phyloP scores from a whole-genome alignment of 1,140 invertebrate species.

The Zaprionus africanus region DNA sequence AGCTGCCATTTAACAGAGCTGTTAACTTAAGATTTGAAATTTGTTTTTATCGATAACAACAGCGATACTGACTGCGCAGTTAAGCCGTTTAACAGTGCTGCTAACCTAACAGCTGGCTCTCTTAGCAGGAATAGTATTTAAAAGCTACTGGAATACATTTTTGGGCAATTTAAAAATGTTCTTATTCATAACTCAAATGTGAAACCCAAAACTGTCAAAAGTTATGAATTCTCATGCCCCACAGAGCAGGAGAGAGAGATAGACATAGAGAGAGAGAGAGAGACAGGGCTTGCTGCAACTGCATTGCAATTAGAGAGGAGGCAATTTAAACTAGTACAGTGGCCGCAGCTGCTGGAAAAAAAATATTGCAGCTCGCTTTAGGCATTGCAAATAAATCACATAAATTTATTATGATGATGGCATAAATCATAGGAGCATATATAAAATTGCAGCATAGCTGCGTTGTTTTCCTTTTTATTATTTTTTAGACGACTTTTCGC shows the following conservation, averaged over 20 bases:
- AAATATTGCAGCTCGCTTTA: constrained; percentile 45
- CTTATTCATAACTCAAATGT: constrained; percentile 35
- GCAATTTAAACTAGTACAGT: constrained; percentile 43
- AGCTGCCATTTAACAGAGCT: not conserved
- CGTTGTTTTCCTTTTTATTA: constrained; percentile 19
- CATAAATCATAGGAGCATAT: constrained; percentile 77
- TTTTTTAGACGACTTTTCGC: constrained; percentile 28
- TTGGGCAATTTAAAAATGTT: not conserved
- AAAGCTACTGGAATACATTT: not conserved
- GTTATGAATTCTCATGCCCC: constrained; percentile 56
- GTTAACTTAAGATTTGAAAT: not conserved
- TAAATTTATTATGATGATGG: constrained; percentile 84
- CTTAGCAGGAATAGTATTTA: not conserved
- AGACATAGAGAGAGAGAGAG: not conserved
- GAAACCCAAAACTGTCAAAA: constrained; percentile 64
- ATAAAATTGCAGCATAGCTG: constrained; percentile 64
- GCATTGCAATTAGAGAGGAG: constrained; percentile 42
- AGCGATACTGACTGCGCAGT: too few species aligned
- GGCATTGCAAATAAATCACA: constrained; percentile 75
- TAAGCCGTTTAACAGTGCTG: not conserved
- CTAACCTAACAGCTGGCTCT: not conserved
- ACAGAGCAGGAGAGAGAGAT: constrained; percentile 11
- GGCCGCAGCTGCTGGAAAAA: constrained; percentile 37
- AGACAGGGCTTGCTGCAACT: constrained; percentile 3
- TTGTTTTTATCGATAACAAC: not conserved